phyloP scores from a whole-genome alignment of 2,797 vertebrate species.

The Clarias pachynema region DNA sequence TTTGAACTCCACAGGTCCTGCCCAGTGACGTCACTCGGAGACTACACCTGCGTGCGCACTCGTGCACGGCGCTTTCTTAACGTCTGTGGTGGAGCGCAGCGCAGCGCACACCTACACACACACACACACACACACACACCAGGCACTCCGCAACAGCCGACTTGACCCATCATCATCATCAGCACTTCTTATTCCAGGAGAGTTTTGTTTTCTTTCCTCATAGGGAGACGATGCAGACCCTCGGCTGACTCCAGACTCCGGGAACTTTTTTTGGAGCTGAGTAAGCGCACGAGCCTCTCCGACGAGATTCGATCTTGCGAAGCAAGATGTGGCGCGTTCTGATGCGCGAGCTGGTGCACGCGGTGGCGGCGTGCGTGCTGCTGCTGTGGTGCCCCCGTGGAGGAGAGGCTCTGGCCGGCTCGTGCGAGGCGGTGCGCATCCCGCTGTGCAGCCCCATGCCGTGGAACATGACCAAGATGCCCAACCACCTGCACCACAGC shows the following conservation, averaged over 20 bases:
- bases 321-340: constrained; percentile 10
- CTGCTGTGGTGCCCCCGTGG: constrained; percentile 66
- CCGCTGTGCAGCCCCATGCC: constrained; percentile 91
- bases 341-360: not conserved
- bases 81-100: not conserved
- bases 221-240: too few relatives aligned
- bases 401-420: constrained; percentile 72
- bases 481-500: constrained; percentile 99
- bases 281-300: not conserved
- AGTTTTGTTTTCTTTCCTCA: too few relatives aligned
- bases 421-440: constrained; percentile 92
- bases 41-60: constrained; percentile 40
- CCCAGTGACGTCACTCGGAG: constrained; percentile 51
- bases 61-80: not conserved
- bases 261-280: too few relatives aligned
- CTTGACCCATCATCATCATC: too few relatives aligned
- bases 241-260: too few relatives aligned
- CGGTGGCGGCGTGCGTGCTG: constrained; percentile 41
- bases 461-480: constrained; percentile 99
- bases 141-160: too few relatives aligned
- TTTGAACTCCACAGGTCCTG: constrained; percentile 28
- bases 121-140: too few relatives aligned
- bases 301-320: not conserved
- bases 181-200: too few relatives aligned
- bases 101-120: not conserved